Base-by-base conservation (phyloP, 2,888 invertebrate genomes). In the Carabus problematicus region DNA sequence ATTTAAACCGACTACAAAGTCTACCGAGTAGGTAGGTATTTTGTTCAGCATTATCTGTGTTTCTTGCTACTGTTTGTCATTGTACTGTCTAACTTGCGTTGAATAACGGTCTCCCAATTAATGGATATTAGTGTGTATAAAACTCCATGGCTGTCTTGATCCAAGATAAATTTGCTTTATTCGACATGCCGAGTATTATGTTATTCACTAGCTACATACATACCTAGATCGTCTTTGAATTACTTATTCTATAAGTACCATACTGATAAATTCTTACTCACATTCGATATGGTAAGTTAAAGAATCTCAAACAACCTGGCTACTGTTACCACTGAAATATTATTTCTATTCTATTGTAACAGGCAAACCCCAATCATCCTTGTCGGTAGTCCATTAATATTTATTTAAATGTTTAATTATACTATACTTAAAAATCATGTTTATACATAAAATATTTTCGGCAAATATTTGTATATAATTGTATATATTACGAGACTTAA, bases 1-100 rank as follows among this genome's bases (percentile, higher is more conserved):
- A 77, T 77, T 73, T 58, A 64, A 66, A 47, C 47, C 39, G 39
- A 66, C 39, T 66, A 58, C 42, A 64, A 64, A 52, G 64, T 41
- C 18, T 43, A 43, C 43, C 43, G 39, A 62, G 49, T 49, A 39
- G 8, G 54, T 41, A 49, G 45, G 64, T 64, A 61, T 64, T 64
- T 55, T 55, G 43, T 64, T 55, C 56, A 56, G 64, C 64, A 64
- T 64, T 64, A 64, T 64, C 64, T 64, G 19, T 54, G 45, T 45
- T n/a, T 1, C 12, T 45, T 45, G 45, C 12, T n/a, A 45, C 11
- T 45, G 52, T 52, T 52, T 64, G 64, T 64, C 64, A 64, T 64
- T 64, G 64, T 64, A n/a, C 64, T 64, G 64, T 64, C 64, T 12
- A 45, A 18, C 40, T 56, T 56, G 16, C 64, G 55, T 64, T 56